Percentiles rank a stretch among this genome's conserved stretches.
These are phyloP conservation scores for Rotaria magnacalcarata DNA, from an alignment of 2,888 invertebrate genomes.

Conservation along the genomic window DNA sequence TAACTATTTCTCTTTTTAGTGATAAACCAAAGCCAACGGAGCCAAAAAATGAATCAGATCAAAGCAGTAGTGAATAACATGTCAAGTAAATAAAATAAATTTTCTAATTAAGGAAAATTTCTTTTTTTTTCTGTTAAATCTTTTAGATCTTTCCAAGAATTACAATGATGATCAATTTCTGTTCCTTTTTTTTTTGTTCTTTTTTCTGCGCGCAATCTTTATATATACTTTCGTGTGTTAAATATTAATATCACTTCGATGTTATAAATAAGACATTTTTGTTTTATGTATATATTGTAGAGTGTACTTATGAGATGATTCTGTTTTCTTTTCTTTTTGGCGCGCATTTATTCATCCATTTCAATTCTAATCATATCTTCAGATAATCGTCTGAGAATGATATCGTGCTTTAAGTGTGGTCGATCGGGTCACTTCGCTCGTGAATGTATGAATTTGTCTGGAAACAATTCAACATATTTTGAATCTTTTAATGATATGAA, in stretches of 20 bases:
- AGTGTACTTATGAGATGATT: not conserved
- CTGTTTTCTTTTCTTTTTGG: not conserved
- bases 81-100: not conserved
- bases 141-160: not conserved
- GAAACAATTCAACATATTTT: not conserved
- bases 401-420: constrained; percentile 2
- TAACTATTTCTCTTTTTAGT: not conserved
- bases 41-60: not conserved
- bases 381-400: not conserved
- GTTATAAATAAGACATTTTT: not conserved
- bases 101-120: not conserved
- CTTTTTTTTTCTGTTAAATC: not conserved
- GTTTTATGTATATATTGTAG: constrained; percentile 26
- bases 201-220: not conserved
- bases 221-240: not conserved
- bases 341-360: constrained; percentile 13
- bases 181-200: not conserved
- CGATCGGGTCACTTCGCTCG: not conserved
- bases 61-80: not conserved
- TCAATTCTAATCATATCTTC: not conserved
- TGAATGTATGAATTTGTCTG: not conserved
- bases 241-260: constrained; percentile 6
- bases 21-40: not conserved
- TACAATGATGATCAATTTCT: not conserved
- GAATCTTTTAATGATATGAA: not conserved